Conservation (phyloP, 2,888 invertebrate genomes). For the Crepidodera aurea region DNA sequence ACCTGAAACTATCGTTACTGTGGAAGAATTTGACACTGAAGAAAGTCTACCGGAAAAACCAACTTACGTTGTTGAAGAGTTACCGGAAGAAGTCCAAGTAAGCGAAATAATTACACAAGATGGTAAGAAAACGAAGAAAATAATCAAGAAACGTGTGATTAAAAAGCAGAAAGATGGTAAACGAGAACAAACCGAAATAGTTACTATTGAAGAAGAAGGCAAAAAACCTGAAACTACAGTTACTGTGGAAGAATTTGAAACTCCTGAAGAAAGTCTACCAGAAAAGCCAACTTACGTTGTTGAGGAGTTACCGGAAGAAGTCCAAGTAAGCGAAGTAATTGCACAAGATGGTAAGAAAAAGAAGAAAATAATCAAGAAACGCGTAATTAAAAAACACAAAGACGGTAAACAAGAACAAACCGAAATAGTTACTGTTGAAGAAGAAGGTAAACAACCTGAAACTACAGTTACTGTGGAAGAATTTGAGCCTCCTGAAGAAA, state of each 20-base stretch:
- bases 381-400: constrained; percentile 59
- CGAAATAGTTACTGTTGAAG: no score
- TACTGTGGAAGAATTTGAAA: constrained; percentile 51
- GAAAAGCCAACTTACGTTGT: constrained; percentile 47
- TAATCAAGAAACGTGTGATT: no score
- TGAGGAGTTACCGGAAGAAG: constrained; percentile 58
- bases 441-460: no score
- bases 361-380: constrained; percentile 39
- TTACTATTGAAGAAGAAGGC: constrained; percentile 56
- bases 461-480: constrained; percentile 51
- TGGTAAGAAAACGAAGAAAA: no score
- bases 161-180: no score
- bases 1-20: no score
- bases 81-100: no score
- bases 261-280: constrained; percentile 24
- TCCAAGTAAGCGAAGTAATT: constrained; percentile 47
- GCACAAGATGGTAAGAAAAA: constrained; percentile 45
- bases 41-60: no score
- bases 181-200: constrained; percentile 54
- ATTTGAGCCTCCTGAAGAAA: no score
- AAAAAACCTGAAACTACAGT: constrained; percentile 57
- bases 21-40: no score
- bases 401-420: constrained; percentile 57
- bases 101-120: no score
- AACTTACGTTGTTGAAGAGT: no score